These are phyloP conservation scores for Patella caerulea DNA, from an alignment of 2,888 invertebrate species.

Conservation along the genomic window DNA sequence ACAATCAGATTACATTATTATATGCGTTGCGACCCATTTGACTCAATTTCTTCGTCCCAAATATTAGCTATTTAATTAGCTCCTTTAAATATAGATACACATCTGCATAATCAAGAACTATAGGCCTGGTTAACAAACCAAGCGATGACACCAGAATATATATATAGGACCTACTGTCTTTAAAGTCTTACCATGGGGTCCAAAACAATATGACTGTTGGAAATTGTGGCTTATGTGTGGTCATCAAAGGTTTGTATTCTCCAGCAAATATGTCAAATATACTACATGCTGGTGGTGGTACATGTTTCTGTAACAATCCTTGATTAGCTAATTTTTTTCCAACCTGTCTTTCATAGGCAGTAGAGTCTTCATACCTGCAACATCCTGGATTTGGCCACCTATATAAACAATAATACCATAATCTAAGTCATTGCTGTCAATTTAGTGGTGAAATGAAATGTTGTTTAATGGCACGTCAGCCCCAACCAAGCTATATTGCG, in stretches of 20 bases:
- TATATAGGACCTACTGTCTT: neutral
- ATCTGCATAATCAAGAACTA: no score
- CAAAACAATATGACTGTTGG: constrained; percentile 69
- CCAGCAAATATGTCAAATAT: constrained; percentile 68
- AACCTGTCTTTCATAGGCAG: constrained; percentile 59
- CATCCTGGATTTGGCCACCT: constrained; percentile 68
- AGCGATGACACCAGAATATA: no score
- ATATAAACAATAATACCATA: constrained; percentile 19
- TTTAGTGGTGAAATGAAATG: no score
- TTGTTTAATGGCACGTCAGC: no score
- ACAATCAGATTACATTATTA: no score
- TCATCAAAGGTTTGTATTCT: constrained; percentile 66
- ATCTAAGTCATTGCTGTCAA: no score
- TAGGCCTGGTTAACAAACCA: no score
- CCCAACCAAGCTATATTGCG: no score
- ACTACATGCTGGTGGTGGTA: constrained; percentile 66
- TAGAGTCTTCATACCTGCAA: constrained; percentile 65
- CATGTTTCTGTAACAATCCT: constrained; percentile 65
- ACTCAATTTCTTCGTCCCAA: no score
- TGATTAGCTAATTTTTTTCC: constrained; percentile 67
- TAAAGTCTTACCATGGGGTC: constrained; percentile 65
- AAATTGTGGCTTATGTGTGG: constrained; percentile 53
- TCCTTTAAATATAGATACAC: no score
- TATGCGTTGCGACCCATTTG: no score
- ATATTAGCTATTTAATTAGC: no score